Conservation (phyloP, 2,113 vertebrate species). For the Pampusana beccarii region DNA sequence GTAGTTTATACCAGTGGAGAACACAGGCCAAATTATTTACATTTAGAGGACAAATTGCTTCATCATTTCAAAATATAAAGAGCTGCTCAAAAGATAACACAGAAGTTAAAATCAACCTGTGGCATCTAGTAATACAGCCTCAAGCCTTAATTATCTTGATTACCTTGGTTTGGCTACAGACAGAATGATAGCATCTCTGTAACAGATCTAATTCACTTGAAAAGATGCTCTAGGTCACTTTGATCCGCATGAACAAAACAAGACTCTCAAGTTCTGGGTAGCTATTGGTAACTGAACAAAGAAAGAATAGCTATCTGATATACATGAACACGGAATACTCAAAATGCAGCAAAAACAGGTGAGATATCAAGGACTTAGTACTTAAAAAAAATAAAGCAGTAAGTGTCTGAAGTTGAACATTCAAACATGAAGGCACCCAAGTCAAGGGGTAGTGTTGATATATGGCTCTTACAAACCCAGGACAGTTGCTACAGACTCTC, state of each 20-base stretch:
- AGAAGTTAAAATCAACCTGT: background rate
- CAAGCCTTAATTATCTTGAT: background rate
- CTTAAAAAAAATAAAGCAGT: constrained; percentile 1
- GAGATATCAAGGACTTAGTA: background rate
- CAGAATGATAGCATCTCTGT: background rate
- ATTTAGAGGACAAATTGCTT: background rate
- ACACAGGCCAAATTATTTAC: background rate
- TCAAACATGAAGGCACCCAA: background rate
- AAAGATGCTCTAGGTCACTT: constrained; percentile 8
- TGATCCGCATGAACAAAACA: constrained; percentile 8
- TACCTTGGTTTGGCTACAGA: background rate
- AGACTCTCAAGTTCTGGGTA: background rate
- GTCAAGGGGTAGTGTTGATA: background rate
- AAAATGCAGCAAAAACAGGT: background rate
- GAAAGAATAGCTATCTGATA: background rate
- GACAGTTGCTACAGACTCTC: background rate
- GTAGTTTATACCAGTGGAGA: background rate
- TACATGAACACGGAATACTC: background rate
- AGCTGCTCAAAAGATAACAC: background rate
- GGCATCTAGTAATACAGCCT: background rate
- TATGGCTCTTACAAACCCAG: background rate
- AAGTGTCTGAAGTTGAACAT: background rate
- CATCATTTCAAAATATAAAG: background rate
- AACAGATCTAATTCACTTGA: background rate
- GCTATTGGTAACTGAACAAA: background rate